These are phyloP conservation scores for Parauchenoglanis ngamensis DNA, from an alignment of 2,797 vertebrate species.

Conservation along the genomic window DNA sequence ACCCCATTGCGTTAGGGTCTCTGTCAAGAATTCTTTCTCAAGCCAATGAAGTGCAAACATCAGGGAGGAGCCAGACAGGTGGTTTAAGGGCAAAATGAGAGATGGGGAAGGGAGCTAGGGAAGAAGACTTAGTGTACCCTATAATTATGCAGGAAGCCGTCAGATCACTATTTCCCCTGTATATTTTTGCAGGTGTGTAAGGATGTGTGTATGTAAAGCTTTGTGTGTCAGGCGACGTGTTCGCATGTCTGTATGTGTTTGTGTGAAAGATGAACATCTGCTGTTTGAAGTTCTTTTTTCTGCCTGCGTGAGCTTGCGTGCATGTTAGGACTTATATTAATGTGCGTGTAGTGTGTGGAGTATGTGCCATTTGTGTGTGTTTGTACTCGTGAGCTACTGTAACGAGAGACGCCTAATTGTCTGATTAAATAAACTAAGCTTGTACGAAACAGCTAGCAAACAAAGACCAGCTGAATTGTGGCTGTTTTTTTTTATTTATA, in stretches of 20 bases:
- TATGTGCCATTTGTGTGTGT: conserved; percentile 51
- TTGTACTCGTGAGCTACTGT: conserved; percentile 53
- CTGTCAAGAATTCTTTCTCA: conserved; percentile 74
- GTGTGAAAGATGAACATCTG: conserved; percentile 44
- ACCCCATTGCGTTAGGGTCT: conserved; percentile 13
- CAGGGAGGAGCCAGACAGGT: conserved; percentile 73
- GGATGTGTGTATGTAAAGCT: conserved; percentile 63
- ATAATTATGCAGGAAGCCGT: conserved; percentile 79
- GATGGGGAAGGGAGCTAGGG: conserved; percentile 42
- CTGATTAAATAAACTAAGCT: conserved; percentile 55
- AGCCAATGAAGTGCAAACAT: conserved; percentile 68
- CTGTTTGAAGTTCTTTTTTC: conserved; percentile 40
- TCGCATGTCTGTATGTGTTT: conserved; percentile 44
- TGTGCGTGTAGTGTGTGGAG: conserved; percentile 38
- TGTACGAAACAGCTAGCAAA: conserved; percentile 57
- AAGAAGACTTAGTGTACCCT: conserved; percentile 62
- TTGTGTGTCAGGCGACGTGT: conserved; percentile 39
- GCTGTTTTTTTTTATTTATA: neutral
- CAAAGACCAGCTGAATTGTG: neutral
- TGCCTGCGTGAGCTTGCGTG: conserved; percentile 48
- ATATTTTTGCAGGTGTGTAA: conserved; percentile 80
- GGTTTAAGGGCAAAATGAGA: conserved; percentile 67
- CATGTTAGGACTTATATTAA: conserved; percentile 43
- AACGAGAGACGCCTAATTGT: conserved; percentile 62
- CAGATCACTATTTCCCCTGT: conserved; percentile 73